Base-by-base conservation (phyloP, 2,888 invertebrate species). In the Cataglyphis rosenhaueri region DNA sequence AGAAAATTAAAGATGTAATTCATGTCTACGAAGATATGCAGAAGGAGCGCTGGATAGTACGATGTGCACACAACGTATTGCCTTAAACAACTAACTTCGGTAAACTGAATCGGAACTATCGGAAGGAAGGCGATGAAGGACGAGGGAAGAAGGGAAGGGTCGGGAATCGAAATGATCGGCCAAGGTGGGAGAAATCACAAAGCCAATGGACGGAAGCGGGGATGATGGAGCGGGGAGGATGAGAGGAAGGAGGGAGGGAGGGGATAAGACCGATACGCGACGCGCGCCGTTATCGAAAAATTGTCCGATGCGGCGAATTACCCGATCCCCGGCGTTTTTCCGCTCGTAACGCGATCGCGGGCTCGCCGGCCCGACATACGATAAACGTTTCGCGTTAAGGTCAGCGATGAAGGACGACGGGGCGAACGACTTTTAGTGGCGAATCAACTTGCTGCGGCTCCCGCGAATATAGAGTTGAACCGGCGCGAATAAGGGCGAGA, bases 1-100 rank as follows among this genome's bases (percentile, higher is more conserved):
- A 1, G 4, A n/a, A 52, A 52, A 52, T 8, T 1, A 65, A 83
- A 79, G 52, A 82, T 79, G 75, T 21, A 66, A 41, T 66, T 32
- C 0, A 25, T 15, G 8, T 2, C 15, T 0, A 8, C 18, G 6
- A 6, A 5, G 32, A 32, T 1, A 48, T 8, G 48, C n/a, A n/a
- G 48, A 1, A 6, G n/a, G 6, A 6, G 5, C 38, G 12, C 3
- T 12, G 41, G 12, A 41, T 41, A 61, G 75, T 61, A 65, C 29
- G 29, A 57, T 57, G 57, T 4, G 10, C 4, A 21, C 21, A 57
- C 21, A 1, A 0, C n/a, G 48, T n/a, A 52, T n/a, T n/a, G 8
- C n/a, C 18, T 52, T 8, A n/a, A 52, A 8, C 48, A 52, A 52
- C 48, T 52, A 48, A 48, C 48, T n/a, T 12, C n/a, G 44, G n/a